phyloP scores from a whole-genome alignment of 2,113 vertebrate genomes.

The Choloepus hoffmanni region DNA sequence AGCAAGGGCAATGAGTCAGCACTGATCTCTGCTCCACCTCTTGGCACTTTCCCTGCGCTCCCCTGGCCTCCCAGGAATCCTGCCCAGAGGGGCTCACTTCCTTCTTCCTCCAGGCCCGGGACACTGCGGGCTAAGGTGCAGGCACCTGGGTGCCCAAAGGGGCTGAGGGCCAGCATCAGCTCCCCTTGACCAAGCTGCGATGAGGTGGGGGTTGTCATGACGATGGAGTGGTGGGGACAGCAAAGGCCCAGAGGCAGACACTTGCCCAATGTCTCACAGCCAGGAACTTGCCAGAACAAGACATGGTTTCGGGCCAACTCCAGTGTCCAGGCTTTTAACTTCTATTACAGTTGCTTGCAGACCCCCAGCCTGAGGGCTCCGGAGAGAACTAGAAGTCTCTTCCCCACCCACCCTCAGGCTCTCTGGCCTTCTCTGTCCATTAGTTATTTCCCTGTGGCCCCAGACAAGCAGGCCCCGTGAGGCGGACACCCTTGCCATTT shows the following conservation, averaged over 20 bases:
- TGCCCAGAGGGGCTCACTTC: neutral
- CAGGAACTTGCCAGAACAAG: neutral
- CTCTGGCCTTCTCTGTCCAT: neutral
- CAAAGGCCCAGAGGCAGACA: neutral
- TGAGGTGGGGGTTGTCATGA: neutral
- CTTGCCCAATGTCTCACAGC: neutral
- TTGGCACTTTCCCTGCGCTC: neutral
- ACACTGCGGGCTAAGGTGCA: neutral
- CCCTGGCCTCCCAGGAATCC: neutral
- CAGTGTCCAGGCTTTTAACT: neutral
- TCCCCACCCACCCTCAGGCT: neutral
- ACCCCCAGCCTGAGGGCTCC: neutral
- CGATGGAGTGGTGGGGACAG: neutral
- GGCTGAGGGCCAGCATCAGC: neutral
- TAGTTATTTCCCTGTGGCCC: neutral
- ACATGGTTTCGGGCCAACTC: neutral
- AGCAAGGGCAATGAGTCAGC: neutral
- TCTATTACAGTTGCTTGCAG: neutral
- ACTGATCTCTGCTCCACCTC: neutral
- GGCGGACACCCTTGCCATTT: neutral
- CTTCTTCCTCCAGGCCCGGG: neutral
- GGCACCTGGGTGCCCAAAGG: neutral
- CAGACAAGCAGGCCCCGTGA: neutral
- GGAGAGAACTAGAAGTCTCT: neutral
- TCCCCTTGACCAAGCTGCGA: neutral